Conservation (phyloP, 2,797 vertebrate species). For the Miichthys miiuy region DNA sequence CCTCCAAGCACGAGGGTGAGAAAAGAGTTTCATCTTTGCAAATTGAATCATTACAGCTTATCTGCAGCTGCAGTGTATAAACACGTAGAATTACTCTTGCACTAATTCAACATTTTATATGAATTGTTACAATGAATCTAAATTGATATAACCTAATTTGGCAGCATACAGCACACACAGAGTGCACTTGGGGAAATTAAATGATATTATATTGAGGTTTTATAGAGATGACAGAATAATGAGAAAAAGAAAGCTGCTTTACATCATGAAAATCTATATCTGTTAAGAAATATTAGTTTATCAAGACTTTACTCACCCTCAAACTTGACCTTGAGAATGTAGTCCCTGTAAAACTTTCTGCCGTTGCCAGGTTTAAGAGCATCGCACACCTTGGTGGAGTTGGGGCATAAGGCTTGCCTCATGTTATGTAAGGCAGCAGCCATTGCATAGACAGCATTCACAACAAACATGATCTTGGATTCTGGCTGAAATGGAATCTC, state of each 20-base stretch:
- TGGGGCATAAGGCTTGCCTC: constrained; percentile 93
- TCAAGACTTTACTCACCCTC: constrained; percentile 87
- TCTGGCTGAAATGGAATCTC: constrained; percentile 93
- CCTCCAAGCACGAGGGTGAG: constrained; percentile 32
- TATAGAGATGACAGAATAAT: constrained; percentile 15
- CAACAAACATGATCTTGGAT: constrained; percentile 98
- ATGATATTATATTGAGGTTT: constrained; percentile 11
- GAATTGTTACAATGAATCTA: constrained; percentile 45
- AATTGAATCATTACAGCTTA: constrained; percentile 61
- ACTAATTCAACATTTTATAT: constrained; percentile 47
- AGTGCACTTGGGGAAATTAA: constrained; percentile 27
- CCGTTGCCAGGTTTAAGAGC: constrained; percentile 95
- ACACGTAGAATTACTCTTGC: constrained; percentile 32
- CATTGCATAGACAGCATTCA: constrained; percentile 98
- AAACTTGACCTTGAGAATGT: constrained; percentile 97
- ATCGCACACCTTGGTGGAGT: constrained; percentile 91
- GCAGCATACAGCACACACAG: background rate
- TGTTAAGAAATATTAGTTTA: background rate
- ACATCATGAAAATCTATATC: background rate
- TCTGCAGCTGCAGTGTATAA: constrained; percentile 46
- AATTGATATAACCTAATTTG: constrained; percentile 44
- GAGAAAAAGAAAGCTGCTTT: constrained; percentile 4
- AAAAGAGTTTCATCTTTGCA: constrained; percentile 55
- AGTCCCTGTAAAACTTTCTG: constrained; percentile 96
- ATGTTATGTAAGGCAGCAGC: constrained; percentile 95